Conservation (phyloP, 2,113 vertebrate genomes). For the Laterallus jamaicensis region DNA sequence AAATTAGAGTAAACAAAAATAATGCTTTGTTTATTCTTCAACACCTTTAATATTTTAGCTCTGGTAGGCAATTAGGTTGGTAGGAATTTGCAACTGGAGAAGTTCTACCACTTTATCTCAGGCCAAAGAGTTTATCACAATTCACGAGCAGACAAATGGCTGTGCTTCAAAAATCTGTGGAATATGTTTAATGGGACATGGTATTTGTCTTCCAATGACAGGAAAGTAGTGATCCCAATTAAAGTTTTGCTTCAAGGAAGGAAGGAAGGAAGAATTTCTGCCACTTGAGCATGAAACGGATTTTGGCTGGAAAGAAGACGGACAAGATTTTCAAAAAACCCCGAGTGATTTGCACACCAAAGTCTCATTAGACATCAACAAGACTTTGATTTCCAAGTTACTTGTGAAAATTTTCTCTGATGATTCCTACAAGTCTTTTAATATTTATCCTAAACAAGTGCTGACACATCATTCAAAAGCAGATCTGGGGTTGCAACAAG, state of each 20-base stretch:
- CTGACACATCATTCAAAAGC: conserved; percentile 46
- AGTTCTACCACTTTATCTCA: conserved; percentile 26
- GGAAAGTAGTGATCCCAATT: conserved; percentile 13
- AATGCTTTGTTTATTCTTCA: conserved; percentile 7
- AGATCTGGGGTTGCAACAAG: conserved; percentile 23
- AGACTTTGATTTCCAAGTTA: conserved; percentile 37
- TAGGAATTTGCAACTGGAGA: conserved; percentile 2
- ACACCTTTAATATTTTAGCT: background rate
- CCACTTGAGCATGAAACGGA: background rate
- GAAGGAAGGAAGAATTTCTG: conserved; percentile 18
- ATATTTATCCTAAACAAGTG: conserved; percentile 41
- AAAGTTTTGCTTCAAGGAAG: conserved; percentile 30
- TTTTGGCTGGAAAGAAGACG: conserved; percentile 40
- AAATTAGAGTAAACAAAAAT: conserved; percentile 19
- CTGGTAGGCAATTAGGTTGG: background rate
- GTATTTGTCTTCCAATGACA: conserved; percentile 14
- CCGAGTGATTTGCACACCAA: conserved; percentile 37
- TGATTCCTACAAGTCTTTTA: conserved; percentile 19
- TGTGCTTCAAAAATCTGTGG: background rate
- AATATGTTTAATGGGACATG: conserved; percentile 16
- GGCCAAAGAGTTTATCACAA: background rate
- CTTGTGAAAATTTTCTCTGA: conserved; percentile 23
- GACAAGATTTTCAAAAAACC: conserved; percentile 8
- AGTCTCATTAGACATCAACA: conserved; percentile 32
- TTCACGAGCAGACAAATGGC: background rate